These are phyloP conservation scores for Dasypogon diadema DNA, from an alignment of 2,888 invertebrate species.

Conservation along the genomic window DNA sequence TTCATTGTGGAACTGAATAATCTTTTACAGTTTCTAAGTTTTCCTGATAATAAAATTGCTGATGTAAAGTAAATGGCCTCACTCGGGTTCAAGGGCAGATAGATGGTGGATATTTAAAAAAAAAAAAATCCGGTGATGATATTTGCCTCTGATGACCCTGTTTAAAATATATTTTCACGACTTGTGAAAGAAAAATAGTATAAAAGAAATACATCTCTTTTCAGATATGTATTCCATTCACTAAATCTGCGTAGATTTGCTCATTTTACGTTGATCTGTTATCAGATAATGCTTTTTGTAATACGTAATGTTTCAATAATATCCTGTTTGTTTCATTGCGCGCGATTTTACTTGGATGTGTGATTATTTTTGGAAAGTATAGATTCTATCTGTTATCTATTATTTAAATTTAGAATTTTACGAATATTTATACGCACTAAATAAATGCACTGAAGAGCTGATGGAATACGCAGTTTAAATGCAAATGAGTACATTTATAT, in stretches of 20 bases:
- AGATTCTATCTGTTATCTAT: not conserved
- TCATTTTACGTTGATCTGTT: not conserved
- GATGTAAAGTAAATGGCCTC: not conserved
- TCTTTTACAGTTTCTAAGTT: not conserved
- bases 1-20: not conserved
- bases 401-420: not conserved
- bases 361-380: not conserved
- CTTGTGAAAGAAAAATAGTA: not conserved
- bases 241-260: too few species aligned
- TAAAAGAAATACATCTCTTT: not conserved
- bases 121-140: too few species aligned
- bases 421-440: too few species aligned
- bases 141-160: not conserved
- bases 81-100: not conserved
- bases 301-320: not conserved
- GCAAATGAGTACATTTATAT: too few species aligned
- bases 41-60: not conserved
- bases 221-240: too few species aligned
- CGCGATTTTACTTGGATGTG: not conserved
- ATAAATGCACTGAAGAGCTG: too few species aligned
- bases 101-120: not conserved
- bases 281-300: not conserved
- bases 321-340: not conserved
- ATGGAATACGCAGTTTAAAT: too few species aligned
- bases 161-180: not conserved